Evolutionary conservation across 2,797 vertebrate species (phyloP).

Genomic region (Phrynocephalus forsythii): DNA sequence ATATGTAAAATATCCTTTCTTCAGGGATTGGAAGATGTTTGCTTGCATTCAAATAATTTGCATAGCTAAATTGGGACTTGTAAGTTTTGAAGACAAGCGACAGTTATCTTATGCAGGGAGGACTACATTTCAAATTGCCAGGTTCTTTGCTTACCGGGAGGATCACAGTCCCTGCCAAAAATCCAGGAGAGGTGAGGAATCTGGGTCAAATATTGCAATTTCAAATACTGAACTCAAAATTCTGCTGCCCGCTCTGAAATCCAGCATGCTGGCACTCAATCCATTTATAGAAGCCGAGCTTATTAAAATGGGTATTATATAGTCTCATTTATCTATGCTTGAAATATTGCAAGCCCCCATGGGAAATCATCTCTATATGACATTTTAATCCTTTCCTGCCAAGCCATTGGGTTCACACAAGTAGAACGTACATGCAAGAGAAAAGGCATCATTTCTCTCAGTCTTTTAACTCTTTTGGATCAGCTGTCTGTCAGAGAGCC

Average conservation of each 20-base stretch:
- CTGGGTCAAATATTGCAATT: constrained; percentile 1
- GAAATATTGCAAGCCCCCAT: not conserved
- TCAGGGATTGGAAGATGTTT: constrained; percentile 8
- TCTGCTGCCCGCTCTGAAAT: not conserved
- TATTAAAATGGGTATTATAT: not conserved
- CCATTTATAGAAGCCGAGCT: not conserved
- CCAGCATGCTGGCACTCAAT: not conserved
- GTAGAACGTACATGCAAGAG: not conserved
- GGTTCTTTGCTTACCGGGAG: not conserved
- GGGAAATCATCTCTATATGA: not conserved
- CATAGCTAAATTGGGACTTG: constrained; percentile 7
- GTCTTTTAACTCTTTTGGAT: not conserved
- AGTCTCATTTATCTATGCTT: not conserved
- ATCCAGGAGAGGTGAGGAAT: not conserved
- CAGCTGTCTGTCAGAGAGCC: not conserved
- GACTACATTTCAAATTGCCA: not conserved
- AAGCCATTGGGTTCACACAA: not conserved
- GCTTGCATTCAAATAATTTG: not conserved
- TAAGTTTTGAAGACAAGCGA: not conserved
- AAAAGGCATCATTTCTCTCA: not conserved
- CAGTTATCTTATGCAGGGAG: not conserved
- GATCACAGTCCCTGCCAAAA: not conserved
- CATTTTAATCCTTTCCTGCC: not conserved
- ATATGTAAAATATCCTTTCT: not conserved
- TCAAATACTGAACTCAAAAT: not conserved